Evolutionary conservation across 1,140 invertebrate genomes (phyloP).

Genomic region (Dinothrombium tinctorium): DNA sequence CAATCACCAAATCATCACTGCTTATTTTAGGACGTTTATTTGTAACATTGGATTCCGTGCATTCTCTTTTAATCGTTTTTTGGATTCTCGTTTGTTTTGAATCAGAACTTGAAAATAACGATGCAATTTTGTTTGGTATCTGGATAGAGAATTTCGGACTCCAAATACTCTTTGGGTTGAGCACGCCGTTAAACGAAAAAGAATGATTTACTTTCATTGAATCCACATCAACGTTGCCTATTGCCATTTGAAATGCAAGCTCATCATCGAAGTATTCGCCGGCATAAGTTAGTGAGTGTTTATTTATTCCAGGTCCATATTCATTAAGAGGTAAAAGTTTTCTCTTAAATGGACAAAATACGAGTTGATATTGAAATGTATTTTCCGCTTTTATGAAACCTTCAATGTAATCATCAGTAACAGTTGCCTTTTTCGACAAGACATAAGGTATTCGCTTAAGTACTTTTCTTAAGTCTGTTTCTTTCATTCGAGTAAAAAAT

Average conservation of each 20-base stretch:
- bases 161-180: background rate
- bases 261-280: constrained; percentile 24
- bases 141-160: too few species aligned
- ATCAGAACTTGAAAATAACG: too few species aligned
- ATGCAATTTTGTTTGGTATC: too few species aligned
- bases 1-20: too few species aligned
- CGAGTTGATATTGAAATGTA: constrained; percentile 76
- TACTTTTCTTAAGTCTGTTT: constrained; percentile 27
- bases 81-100: too few species aligned
- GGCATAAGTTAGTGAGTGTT: constrained; percentile 27
- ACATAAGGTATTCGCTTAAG: constrained; percentile 29
- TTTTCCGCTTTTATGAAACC: constrained; percentile 59
- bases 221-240: constrained; percentile 68
- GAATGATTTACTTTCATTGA: constrained; percentile 32
- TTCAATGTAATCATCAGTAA: constrained; percentile 59
- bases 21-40: too few species aligned
- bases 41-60: too few species aligned
- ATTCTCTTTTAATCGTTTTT: too few species aligned
- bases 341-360: constrained; percentile 57
- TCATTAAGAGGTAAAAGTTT: constrained; percentile 42
- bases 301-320: constrained; percentile 18
- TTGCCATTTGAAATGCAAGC: constrained; percentile 45
- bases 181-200: background rate
- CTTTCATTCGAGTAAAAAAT: constrained; percentile 44
- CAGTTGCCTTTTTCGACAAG: constrained; percentile 25